Base-by-base conservation (phyloP, 2,113 vertebrate genomes). In the Triplophysa dalaica region DNA sequence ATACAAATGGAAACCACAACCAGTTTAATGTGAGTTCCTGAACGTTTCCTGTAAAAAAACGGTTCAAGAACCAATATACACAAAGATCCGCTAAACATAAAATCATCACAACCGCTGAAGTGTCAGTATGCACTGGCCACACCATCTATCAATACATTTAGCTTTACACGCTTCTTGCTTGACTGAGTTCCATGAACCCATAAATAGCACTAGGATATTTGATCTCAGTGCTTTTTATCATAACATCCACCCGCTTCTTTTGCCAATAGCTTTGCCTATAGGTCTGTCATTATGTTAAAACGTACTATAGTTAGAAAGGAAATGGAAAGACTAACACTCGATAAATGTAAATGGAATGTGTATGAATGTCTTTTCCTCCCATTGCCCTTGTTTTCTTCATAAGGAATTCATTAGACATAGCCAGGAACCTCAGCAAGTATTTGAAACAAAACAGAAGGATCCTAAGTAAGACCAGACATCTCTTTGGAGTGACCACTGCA, bases 381-480 rank as follows among this genome's bases (percentile, higher is more conserved):
- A 50, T 52, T 69, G 26, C 60, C 21, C 41, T 16, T 56, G 64
- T 79, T 77, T 82, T 75, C 78, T 77, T 82, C 83, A 85, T 81
- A 60, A 82, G 83, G 83, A 82, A 83, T 81, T 84, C 78, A 84
- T 88, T 86, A 86, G 82, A 79, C 38, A 56, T 75, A 80, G 60
- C 77, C 77, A 72, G 77, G n/a, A 66, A 62, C 56, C 66, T 58
- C 58, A 48, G 9, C 65, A 41, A 70, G 77, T 48, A 22, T 78
- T 74, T 63, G 69, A 56, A 63, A 45, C n/a, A 75, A 63, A 50
- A 75, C 67, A 60, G 58, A 52, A 56, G 56, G 69, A 52, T n/a
- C 66, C 45, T 85, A 81, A 87, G 78, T 75, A 77, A 70, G 54
- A 85, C 75, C 87, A 87, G 75, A 78, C 77, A 19, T 70, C 68